Base-by-base conservation (phyloP, 2,888 invertebrate species). In the Sinohyriopsis cumingii region DNA sequence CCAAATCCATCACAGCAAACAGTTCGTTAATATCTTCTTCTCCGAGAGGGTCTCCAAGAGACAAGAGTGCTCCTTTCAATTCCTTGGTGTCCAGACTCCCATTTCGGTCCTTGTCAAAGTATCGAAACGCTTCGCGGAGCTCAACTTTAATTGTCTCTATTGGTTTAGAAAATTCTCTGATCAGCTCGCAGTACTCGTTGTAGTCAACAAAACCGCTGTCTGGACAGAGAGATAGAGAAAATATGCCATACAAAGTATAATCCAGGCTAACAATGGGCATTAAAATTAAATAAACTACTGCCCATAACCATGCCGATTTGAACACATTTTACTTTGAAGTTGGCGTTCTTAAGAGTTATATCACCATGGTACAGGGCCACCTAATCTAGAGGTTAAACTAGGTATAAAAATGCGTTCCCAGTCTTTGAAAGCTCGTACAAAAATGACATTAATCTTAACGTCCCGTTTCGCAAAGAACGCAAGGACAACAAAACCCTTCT, bases 21-120 rank as follows among this genome's bases (percentile, higher is more conserved):
- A 78, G 54, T 33, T 78, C 70, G 18, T 53, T 57, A 0, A 74
- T 68, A 60, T 78, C 76, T 55, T 69, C 65, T 9, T 69, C 67
- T 4, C 73, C 62, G 25, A 78, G 59, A 25, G 73, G 75, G 28
- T 78, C 78, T 2, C 78, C 78, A n/a, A 78, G 69, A 56, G 66
- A 63, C 12, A 65, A 69, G 24, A 78, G 54, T 0, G 72, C 78
- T 53, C 45, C 67, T 53, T 60, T 68, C 45, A 78, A 60, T 62
- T 78, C 78, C 18, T 20, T 67, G 59, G 74, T 65, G 69, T 74
- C 72, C 18, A 77, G 64, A 25, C 55, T 61, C 19, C 55, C 59
- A 55, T 72, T 65, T 20, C 68, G 64, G 56, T 72, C 65, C 62
- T 69, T 72, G 65, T 33, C 53, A 59, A 66, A 59, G 9, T 15